Evolutionary conservation across 2,888 invertebrate species (phyloP), one percentile per base, ranked within the genome.

Genomic region (Amphipyra tragopoginis): DNA sequence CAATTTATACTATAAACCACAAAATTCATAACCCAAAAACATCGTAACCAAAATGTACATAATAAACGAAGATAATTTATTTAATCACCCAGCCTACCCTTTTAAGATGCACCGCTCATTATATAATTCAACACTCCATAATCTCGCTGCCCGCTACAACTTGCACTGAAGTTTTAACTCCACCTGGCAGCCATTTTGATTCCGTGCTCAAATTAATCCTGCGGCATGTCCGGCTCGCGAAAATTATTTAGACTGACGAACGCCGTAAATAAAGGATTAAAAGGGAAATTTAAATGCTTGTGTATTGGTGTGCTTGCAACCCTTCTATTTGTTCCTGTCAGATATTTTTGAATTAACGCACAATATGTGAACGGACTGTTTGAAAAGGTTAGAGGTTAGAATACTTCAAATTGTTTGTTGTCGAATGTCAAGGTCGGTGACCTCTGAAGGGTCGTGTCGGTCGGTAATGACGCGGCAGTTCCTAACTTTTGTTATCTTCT

Each of bases 161-260:
- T 81, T 86, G 84, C 83, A 82, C 67, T 81, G 77, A 67, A 73
- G 70, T 87, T 90, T 85, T 62, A 63, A 68, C 56, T 76, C 72
- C 81, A 86, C 86, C 86, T 83, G 84, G 73, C 84, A 76, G 80
- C 89, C 87, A 89, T 90, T 91, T 88, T 89, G 86, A 86, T 86
- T 87, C 77, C 86, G 83, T 85, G 87, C 83, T 88, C 82, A 81
- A 89, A 91, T 90, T 92, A 91, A 93, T 93, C 90, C 90, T 69
- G 85, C 74, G 87, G 87, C 87, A 79, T 88, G 91, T 90, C 86
- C 88, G 87, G 74, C 65, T 75, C 84, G 82, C 75, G 85, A 86
- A 89, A 88, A 92, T 92, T 90, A 92, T 93, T 92, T 91, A 89
- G 80, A 86, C 86, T 86, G 88, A 87, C 87, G 89, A 86, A 87